Evolutionary conservation across 2,113 vertebrate species (phyloP), one percentile per base, ranked within the genome.

Genomic region (Desmodus rotundus): DNA sequence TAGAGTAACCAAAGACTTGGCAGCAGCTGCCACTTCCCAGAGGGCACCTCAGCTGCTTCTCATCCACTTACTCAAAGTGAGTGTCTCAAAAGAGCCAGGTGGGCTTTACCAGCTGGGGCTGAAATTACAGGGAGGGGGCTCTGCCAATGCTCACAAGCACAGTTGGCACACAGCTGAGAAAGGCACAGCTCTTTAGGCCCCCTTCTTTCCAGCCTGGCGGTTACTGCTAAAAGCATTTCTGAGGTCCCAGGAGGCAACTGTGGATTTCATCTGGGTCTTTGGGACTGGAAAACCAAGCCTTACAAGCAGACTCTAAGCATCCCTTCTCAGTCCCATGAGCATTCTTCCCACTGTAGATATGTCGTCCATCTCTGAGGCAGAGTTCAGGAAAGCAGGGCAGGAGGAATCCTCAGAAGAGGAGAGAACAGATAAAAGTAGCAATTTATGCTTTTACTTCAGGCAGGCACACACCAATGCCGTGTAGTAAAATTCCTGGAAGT

Each of bases 31-130:
- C 36, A 31, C 0, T 43, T 94, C 94, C 89, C 76, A 26, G 50
- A 91, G 88, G 81, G 20, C 45, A 76, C 63, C 77, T 86, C 96
- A 89, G 87, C 91, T 87, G 73, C 76, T 74, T 67, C 93, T 93
- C 47, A 76, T 68, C 31, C 52, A 20, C 22, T 74, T 36, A 67
- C 17, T 54, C 72, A 65, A 36, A 65, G 80, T 9, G 43, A 89
- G 56, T 36, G 47, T 54, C 47, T 88, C 86, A n/a, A 31, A 85
- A 83, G 61, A 70, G 74, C 70, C 96, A 96, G 94, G 88, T 93
- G 94, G 91, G 77, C 78, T 90, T 72, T 56, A 65, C 88, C 91
- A 95, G 96, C 94, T 91, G 95, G 52, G 65, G 11, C 61, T 83
- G 82, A 13, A 90, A 80, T 91, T 45, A 28, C 17, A n/a, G 20